Percentiles rank a stretch among this genome's conserved stretches.
phyloP scores from a whole-genome alignment of 2,888 invertebrate genomes.

The Agrochola circellaris region DNA sequence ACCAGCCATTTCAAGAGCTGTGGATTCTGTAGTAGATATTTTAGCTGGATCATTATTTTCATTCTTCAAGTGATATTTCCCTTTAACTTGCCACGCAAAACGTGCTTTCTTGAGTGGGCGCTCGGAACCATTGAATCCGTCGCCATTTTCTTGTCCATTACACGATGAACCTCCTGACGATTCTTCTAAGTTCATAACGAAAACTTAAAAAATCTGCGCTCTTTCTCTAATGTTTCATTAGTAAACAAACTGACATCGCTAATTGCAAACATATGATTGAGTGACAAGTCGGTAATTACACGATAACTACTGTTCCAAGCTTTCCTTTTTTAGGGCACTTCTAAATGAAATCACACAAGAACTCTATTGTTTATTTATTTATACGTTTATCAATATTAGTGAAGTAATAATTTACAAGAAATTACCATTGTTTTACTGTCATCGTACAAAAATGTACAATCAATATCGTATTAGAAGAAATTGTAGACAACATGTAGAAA shows the following conservation, averaged over 20 bases:
- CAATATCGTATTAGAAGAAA: slow-evolving; percentile 37
- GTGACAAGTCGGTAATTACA: slow-evolving; percentile 84
- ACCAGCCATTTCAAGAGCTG: slow-evolving; percentile 63
- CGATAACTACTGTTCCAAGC: slow-evolving; percentile 47
- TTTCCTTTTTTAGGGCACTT: slow-evolving; percentile 30
- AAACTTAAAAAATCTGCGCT: slow-evolving; percentile 65
- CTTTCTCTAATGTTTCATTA: slow-evolving; percentile 77
- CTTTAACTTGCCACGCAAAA: slow-evolving; percentile 93
- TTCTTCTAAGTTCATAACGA: slow-evolving; percentile 83
- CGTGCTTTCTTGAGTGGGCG: slow-evolving; percentile 92
- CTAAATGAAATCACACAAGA: slow-evolving; percentile 24
- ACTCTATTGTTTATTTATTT: slow-evolving; percentile 16
- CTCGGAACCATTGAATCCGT: slow-evolving; percentile 86
- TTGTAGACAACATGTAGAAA: slow-evolving; percentile 26
- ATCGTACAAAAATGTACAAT: slow-evolving; percentile 40
- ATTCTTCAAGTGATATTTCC: slow-evolving; percentile 91
- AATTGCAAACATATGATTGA: slow-evolving; percentile 89
- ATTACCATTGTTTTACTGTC: slow-evolving; percentile 41
- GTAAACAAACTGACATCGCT: slow-evolving; percentile 89
- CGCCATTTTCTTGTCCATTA: slow-evolving; percentile 89
- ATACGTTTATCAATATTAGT: not conserved
- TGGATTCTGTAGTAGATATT: slow-evolving; percentile 40
- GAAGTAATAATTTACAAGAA: slow-evolving; percentile 13
- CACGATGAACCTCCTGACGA: slow-evolving; percentile 86
- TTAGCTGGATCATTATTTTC: slow-evolving; percentile 70